These are phyloP conservation scores for Noctua janthe DNA, from an alignment of 2,888 invertebrate species.

Conservation along the genomic window DNA sequence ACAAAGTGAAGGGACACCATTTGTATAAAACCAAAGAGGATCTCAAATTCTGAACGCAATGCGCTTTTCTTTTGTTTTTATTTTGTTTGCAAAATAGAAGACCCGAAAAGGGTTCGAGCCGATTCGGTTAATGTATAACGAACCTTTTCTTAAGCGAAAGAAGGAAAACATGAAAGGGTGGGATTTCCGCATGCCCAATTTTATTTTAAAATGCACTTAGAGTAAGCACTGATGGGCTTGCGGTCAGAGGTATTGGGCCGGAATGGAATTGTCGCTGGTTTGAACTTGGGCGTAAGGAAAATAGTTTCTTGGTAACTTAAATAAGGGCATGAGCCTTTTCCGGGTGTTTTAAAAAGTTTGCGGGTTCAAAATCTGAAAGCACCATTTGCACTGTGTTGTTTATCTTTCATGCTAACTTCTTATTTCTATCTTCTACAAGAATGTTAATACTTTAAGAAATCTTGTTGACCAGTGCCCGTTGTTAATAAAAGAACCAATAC, in stretches of 20 bases:
- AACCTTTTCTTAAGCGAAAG: conserved; percentile 60
- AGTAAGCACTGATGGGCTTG: conserved; percentile 47
- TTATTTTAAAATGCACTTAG: conserved; percentile 63
- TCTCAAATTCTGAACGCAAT: conserved; percentile 11
- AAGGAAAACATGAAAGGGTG: conserved; percentile 60
- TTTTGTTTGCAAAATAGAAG: conserved; percentile 46
- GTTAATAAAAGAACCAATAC: neutral
- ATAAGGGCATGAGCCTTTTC: conserved; percentile 8
- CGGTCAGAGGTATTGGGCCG: conserved; percentile 42
- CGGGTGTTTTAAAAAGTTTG: conserved; percentile 13
- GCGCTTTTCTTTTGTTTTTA: conserved; percentile 57
- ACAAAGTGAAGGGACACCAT: conserved; percentile 28
- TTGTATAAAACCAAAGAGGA: conserved; percentile 33
- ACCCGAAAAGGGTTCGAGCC: conserved; percentile 52
- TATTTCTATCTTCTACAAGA: neutral
- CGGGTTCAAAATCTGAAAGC: neutral
- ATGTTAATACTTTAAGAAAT: neutral
- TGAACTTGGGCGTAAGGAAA: conserved; percentile 21
- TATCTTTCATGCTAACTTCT: neutral
- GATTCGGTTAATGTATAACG: conserved; percentile 63
- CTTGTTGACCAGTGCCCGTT: neutral
- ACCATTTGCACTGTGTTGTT: neutral
- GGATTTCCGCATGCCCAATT: conserved; percentile 59
- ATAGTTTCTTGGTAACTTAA: conserved; percentile 35
- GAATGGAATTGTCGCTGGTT: conserved; percentile 43